phyloP scores from a whole-genome alignment of 2,797 vertebrate species.

The Rhynchotus rufescens region DNA sequence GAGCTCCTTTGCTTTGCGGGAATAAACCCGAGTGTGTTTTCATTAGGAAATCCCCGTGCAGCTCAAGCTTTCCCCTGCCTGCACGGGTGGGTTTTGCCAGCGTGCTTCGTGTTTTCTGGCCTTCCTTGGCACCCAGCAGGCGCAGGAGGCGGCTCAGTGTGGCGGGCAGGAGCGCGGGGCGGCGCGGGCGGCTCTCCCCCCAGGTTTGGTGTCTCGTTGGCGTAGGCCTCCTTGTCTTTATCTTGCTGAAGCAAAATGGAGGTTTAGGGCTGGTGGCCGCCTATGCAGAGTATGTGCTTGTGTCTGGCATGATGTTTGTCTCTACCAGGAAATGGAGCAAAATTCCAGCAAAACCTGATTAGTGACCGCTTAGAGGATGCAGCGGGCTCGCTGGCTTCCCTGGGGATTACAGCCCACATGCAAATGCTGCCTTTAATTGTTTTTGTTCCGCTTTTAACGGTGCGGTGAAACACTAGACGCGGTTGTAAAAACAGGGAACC shows the following conservation, averaged over 20 bases:
- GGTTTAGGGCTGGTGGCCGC: neutral
- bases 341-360: neutral
- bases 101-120: accelerated
- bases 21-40: neutral
- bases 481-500: neutral
- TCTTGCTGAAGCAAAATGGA: slow-evolving; percentile 11
- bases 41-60: neutral
- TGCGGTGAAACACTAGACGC: slow-evolving; percentile 45
- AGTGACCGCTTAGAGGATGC: neutral
- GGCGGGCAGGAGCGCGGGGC: accelerated
- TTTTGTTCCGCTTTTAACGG: slow-evolving; percentile 48
- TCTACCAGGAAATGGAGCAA: neutral
- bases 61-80: neutral
- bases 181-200: accelerated
- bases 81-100: neutral
- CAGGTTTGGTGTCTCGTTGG: neutral
- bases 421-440: slow-evolving; percentile 20
- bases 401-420: neutral
- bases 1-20: neutral
- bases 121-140: accelerated
- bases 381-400: neutral
- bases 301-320: neutral
- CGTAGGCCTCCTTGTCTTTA: slow-evolving; percentile 11
- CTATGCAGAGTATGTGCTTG: slow-evolving; percentile 34
- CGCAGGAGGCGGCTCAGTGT: accelerated